phyloP scores from a whole-genome alignment of 1,140 invertebrate species.

The Drosophila murphyi region DNA sequence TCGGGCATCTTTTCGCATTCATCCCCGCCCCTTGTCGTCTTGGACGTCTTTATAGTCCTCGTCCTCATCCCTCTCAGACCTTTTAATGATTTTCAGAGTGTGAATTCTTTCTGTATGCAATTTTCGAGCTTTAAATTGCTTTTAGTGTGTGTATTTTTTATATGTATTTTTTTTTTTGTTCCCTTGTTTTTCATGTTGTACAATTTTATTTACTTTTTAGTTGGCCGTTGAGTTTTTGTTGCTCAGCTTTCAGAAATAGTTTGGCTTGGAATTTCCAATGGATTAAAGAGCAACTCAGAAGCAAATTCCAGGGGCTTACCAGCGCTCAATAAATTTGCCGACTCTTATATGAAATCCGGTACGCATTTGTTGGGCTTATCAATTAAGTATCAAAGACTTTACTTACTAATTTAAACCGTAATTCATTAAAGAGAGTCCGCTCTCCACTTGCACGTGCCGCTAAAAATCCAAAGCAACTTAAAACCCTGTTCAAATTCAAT shows the following conservation, averaged over 20 bases:
- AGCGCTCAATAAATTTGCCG: slow-evolving; percentile 16
- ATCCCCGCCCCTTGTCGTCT: neutral
- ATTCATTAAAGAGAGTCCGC: slow-evolving; percentile 35
- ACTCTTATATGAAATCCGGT: slow-evolving; percentile 13
- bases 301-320: slow-evolving; percentile 30
- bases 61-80: slow-evolving; percentile 62
- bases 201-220: slow-evolving; percentile 54
- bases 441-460: slow-evolving; percentile 55
- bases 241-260: slow-evolving; percentile 54
- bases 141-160: slow-evolving; percentile 20
- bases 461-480: slow-evolving; percentile 42
- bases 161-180: neutral
- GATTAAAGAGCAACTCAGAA: slow-evolving; percentile 16
- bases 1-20: slow-evolving; percentile 51
- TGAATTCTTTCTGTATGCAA: slow-evolving; percentile 61
- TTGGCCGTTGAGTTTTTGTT: slow-evolving; percentile 36
- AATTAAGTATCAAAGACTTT: slow-evolving; percentile 69
- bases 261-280: slow-evolving; percentile 33
- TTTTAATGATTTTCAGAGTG: slow-evolving; percentile 78
- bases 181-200: slow-evolving; percentile 24
- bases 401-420: slow-evolving; percentile 45
- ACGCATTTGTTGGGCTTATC: slow-evolving; percentile 60
- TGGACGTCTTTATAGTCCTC: slow-evolving; percentile 9
- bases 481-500: slow-evolving; percentile 28
- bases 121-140: slow-evolving; percentile 75